A percentile compares a stretch with the other conserved stretches of the same genome.
phyloP scores from a whole-genome alignment of 1,140 invertebrate species.

The Cheumatopsyche charites region DNA sequence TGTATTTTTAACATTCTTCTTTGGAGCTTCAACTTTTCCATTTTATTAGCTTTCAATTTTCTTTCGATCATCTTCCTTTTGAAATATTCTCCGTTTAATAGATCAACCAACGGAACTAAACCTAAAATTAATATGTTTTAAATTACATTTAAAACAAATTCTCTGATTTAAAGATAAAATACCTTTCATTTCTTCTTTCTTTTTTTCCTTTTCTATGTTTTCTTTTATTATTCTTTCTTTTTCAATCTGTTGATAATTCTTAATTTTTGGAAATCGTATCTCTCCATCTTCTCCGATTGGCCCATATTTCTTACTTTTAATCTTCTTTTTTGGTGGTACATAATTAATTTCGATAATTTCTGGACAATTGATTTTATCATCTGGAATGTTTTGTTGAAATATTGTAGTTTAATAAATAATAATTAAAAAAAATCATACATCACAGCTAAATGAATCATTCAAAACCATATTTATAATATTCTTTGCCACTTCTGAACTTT shows the following conservation, averaged over 20 bases:
- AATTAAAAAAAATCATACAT: neutral
- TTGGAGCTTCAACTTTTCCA: constrained; percentile 51
- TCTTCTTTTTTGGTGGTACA: constrained; percentile 56
- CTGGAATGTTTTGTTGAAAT: constrained; percentile 6
- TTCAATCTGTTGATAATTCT: constrained; percentile 50
- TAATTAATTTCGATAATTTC: constrained; percentile 58
- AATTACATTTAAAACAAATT: neutral
- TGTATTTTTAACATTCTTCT: constrained; percentile 24
- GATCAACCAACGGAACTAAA: constrained; percentile 61
- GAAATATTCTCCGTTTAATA: constrained; percentile 63
- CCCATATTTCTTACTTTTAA: constrained; percentile 51
- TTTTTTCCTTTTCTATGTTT: constrained; percentile 43
- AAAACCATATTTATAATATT: constrained; percentile 9
- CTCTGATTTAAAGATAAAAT: neutral
- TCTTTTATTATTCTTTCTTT: constrained; percentile 49
- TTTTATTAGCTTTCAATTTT: constrained; percentile 56
- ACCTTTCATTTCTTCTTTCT: constrained; percentile 39
- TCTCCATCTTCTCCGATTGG: constrained; percentile 54
- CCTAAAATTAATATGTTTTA: constrained; percentile 50
- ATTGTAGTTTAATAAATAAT: neutral
- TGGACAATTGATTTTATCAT: constrained; percentile 5
- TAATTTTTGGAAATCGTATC: constrained; percentile 58
- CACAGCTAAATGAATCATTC: neutral
- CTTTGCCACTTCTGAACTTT: neutral
- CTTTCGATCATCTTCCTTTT: constrained; percentile 57